phyloP scores from a whole-genome alignment of 2,113 vertebrate genomes.

The Pardalotus punctatus region DNA sequence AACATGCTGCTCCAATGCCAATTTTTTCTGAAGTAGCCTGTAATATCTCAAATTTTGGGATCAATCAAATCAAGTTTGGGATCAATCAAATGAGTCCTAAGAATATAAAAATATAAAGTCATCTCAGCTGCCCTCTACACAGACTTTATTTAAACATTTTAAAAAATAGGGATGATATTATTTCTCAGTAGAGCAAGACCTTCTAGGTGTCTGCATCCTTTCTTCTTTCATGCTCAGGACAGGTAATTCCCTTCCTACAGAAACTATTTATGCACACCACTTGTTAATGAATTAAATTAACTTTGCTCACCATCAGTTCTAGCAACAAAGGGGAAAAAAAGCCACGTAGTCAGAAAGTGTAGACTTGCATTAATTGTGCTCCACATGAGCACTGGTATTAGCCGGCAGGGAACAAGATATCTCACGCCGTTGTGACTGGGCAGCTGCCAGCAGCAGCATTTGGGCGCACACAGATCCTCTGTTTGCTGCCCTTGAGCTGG shows the following conservation, averaged over 20 bases:
- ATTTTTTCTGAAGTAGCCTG: neutral
- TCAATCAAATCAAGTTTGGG: too few species aligned
- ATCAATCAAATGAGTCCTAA: neutral
- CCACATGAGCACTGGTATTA: neutral
- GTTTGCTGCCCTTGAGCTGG: neutral
- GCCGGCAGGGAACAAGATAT: neutral
- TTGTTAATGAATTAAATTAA: neutral
- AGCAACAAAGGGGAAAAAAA: neutral
- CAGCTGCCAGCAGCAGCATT: neutral
- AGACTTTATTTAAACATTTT: neutral
- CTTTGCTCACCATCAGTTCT: neutral
- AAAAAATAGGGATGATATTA: neutral
- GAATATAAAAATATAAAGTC: neutral
- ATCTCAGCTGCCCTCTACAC: neutral
- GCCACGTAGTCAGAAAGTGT: fast-evolving
- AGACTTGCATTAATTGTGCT: neutral
- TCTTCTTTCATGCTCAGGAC: neutral
- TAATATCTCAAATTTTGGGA: neutral
- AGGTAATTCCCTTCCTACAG: neutral
- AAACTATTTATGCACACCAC: neutral
- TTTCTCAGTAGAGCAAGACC: neutral
- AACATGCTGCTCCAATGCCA: neutral
- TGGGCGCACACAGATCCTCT: neutral
- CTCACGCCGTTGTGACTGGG: neutral
- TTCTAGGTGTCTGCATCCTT: neutral